phyloP scores from a whole-genome alignment of 2,113 vertebrate genomes.

The Sorex fumeus region DNA sequence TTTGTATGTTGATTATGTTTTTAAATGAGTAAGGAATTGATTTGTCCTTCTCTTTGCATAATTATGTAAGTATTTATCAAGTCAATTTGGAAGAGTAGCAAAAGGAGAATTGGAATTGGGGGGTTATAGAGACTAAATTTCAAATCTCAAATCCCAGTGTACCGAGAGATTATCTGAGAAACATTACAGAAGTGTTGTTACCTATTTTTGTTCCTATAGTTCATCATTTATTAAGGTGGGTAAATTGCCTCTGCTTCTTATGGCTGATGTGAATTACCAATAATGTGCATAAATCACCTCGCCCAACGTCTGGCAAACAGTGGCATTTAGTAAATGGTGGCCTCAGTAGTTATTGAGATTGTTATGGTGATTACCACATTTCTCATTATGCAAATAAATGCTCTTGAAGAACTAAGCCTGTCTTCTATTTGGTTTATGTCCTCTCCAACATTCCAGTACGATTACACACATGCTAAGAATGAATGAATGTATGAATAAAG shows the following conservation, averaged over 20 bases:
- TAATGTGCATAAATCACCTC: slow-evolving; percentile 42
- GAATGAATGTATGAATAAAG: slow-evolving; percentile 60
- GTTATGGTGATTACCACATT: slow-evolving; percentile 63
- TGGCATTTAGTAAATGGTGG: slow-evolving; percentile 65
- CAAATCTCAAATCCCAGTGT: not conserved
- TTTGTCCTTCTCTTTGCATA: not conserved
- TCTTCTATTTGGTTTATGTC: slow-evolving; percentile 64
- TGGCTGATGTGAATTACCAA: slow-evolving; percentile 36
- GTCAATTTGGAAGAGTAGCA: not conserved
- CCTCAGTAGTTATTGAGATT: slow-evolving; percentile 21
- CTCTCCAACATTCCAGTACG: not conserved
- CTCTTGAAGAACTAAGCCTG: slow-evolving; percentile 50
- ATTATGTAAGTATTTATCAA: slow-evolving; percentile 3
- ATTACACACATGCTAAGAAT: slow-evolving; percentile 8
- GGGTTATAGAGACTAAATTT: not conserved
- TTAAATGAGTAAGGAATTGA: not conserved
- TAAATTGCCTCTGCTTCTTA: slow-evolving; percentile 44
- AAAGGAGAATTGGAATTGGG: not conserved
- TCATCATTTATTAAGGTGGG: slow-evolving; percentile 53
- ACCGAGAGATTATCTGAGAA: slow-evolving; percentile 1
- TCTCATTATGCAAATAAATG: slow-evolving; percentile 76
- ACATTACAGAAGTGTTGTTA: not conserved
- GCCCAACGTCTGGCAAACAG: slow-evolving; percentile 4
- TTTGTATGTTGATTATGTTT: not conserved
- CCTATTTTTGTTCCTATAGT: not conserved